Conservation (phyloP, 2,797 vertebrate genomes). For the Acrocephalus scirpaceus region DNA sequence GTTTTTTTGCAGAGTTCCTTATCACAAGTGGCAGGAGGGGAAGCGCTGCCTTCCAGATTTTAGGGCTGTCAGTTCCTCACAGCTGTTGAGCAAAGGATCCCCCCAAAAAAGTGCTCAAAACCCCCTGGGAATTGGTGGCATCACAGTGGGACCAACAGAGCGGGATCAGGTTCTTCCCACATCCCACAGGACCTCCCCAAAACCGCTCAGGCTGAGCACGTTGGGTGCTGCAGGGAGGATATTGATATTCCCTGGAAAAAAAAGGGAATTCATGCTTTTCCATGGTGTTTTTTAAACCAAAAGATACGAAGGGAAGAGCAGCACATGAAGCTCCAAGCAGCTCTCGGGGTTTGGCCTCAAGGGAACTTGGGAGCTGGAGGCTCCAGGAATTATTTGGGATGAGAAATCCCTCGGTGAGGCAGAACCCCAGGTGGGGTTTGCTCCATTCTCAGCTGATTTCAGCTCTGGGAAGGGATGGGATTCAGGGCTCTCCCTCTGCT, state of each 20-base stretch:
- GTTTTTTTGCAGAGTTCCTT: neutral
- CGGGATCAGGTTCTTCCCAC: fast-evolving
- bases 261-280: fast-evolving
- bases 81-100: neutral
- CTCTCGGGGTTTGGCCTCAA: neutral
- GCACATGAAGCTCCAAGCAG: neutral
- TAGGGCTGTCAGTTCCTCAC: fast-evolving
- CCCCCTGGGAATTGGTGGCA: fast-evolving
- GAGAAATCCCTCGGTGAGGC: fast-evolving
- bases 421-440: neutral
- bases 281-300: fast-evolving
- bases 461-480: neutral
- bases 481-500: fast-evolving
- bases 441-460: fast-evolving
- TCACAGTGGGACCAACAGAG: fast-evolving
- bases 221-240: neutral
- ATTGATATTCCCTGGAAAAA: neutral
- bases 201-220: neutral
- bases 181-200: neutral
- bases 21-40: neutral
- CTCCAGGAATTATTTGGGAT: neutral
- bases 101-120: neutral
- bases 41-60: neutral
- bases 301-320: neutral
- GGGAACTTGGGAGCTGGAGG: neutral